These are phyloP conservation scores for Serranochromis macrocephalus DNA, from an alignment of 2,113 vertebrate genomes.

Conservation along the genomic window DNA sequence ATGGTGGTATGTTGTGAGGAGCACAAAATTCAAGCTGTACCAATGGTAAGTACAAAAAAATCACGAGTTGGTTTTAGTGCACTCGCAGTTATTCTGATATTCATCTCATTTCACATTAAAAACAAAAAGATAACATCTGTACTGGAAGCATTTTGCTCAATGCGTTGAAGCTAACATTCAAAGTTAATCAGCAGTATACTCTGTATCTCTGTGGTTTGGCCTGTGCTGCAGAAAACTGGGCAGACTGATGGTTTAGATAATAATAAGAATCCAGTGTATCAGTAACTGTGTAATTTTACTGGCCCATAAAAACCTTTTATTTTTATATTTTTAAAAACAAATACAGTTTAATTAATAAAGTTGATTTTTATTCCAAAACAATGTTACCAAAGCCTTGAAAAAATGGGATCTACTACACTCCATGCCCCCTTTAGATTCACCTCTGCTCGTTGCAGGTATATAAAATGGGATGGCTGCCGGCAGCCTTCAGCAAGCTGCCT, in stretches of 20 bases:
- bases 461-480: not conserved
- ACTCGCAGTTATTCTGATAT: not conserved
- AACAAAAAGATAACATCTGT: not conserved
- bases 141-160: not conserved
- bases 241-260: not conserved
- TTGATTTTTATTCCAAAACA: not conserved
- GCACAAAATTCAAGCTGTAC: not conserved
- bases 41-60: not conserved
- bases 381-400: not conserved
- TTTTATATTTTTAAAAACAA: not conserved
- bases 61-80: not conserved
- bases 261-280: not conserved
- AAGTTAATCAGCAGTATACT: not conserved
- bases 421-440: not conserved
- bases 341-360: not conserved
- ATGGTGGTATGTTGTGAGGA: not conserved
- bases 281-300: not conserved
- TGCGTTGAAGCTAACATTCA: not conserved
- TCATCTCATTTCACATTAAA: not conserved
- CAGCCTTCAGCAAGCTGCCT: not conserved
- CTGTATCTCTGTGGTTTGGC: not conserved
- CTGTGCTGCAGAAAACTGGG: not conserved
- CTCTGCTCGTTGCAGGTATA: not conserved
- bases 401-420: not conserved
- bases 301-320: not conserved